Base-by-base conservation (phyloP, 2,888 invertebrate genomes). In the Cheilosia scutellata region DNA sequence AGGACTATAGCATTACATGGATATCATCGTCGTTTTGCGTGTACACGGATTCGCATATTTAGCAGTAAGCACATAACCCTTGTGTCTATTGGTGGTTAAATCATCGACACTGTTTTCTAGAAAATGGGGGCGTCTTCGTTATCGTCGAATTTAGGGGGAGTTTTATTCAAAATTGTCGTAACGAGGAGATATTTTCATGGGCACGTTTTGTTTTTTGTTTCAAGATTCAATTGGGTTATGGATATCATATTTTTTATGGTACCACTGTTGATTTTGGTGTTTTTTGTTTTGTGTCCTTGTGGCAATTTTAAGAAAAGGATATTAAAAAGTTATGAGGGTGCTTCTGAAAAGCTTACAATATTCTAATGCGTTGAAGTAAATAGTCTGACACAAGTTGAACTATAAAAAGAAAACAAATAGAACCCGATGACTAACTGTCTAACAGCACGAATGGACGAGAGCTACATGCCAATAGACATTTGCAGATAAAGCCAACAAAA, bases 41-140 rank as follows among this genome's bases (percentile, higher is more conserved):
- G 72, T 29, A 29, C 37, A 37, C 37, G 86, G 82, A 77, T 82
- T 86, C 86, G 86, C 86, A 86, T 86, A 86, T 82, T 86, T 86
- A 82, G 68, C 76, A 80, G 47, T 68, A 63, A 70, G 68, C 76
- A 86, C 72, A 86, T 86, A 86, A 86, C 86, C 86, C 86, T 82
- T 86, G 86, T 86, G 80, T 82, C 86, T 86, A 86, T 86, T 86
- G 86, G 86, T 86, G 86, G 86, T 86, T 86, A 86, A 86, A 86
- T 86, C 86, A 86, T 86, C 86, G 82, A 82, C 86, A 86, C 86
- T 80, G 86, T 77, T 86, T 72, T 68, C 71, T 74, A 11, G 82
- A 68, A 72, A 71, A 82, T 80, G 62, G 80, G 79, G 84, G 79
- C 80, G 84, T 84, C 74, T 37, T 79, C 70, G 37, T 84, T 33